Base-by-base conservation (phyloP, 2,888 invertebrate species). In the Sericinus montela region DNA sequence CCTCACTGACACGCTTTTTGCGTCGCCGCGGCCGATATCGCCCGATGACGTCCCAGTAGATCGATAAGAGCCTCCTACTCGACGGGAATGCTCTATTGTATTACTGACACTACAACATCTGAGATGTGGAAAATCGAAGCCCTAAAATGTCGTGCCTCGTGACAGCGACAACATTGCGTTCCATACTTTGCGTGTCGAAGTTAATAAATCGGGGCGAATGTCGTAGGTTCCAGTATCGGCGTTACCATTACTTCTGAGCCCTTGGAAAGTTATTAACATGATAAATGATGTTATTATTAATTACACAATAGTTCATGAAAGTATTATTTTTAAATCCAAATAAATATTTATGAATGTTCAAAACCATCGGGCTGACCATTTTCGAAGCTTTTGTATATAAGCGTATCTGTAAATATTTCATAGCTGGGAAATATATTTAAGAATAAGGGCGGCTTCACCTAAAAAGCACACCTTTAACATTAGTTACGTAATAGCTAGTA, bases 1-100 rank as follows among this genome's bases (percentile, higher is more conserved):
- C 73, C 82, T 76, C 73, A 84, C 74, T 86, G 86, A 85, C 86
- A 87, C 85, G 86, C 85, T 88, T 87, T 86, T 87, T 88, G 84
- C 85, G 80, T 75, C 75, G 70, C 68, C 64, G 69, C 75, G 75
- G 72, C 75, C 76, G 84, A 79, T 86, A 88, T 86, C 86, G 82
- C 79, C 64, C 83, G 86, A 87, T 86, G 87, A 88, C 85, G 85
- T 83, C 75, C 84, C 80, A 67, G 80, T 78, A 84, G 84, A 87
- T 87, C 86, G 87, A 87, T 87, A 88, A 88, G 86, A 85, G 80
- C 75, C 78, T 78, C 78, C 78, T 78, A 80, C 84, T 84, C 80
- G 75, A 77, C 82, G 80, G 80, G 82, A 82, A 80, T 77, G 76
- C 71, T 80, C 85, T 65, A 85, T 87, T 87, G 87, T 87, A 77